Evolutionary conservation across 2,113 vertebrate genomes (phyloP).

Genomic region (Rhipidura dahli): DNA sequence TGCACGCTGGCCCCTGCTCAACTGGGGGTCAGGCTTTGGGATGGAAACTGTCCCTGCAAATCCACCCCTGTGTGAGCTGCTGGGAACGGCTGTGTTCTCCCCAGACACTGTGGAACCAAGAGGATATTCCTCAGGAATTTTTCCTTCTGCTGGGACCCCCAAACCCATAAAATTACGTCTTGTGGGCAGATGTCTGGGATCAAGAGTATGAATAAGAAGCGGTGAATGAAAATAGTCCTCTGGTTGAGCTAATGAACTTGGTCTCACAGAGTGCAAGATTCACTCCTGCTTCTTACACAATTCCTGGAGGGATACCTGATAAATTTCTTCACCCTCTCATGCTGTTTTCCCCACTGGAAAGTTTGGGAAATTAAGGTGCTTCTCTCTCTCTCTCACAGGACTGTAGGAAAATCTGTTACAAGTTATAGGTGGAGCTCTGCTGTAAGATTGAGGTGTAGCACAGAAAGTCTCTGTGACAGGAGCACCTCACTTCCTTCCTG

Average conservation of each 20-base stretch:
- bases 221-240: background rate
- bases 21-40: background rate
- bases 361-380: background rate
- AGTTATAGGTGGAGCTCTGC: background rate
- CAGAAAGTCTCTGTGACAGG: background rate
- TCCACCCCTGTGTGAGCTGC: background rate
- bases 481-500: background rate
- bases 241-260: background rate
- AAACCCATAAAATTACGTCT: background rate
- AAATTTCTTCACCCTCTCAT: background rate
- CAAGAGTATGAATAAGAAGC: background rate
- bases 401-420: background rate
- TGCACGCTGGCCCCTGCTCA: background rate
- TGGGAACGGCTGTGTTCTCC: background rate
- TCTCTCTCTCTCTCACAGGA: background rate
- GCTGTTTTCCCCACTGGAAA: background rate
- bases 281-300: background rate
- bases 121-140: background rate
- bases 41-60: background rate
- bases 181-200: background rate
- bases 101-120: background rate
- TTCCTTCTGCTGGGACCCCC: background rate
- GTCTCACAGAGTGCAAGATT: background rate
- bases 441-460: fast-evolving
- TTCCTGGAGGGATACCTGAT: background rate